Conservation (phyloP, 2,888 invertebrate species). For the Tetanocera ferruginea region DNA sequence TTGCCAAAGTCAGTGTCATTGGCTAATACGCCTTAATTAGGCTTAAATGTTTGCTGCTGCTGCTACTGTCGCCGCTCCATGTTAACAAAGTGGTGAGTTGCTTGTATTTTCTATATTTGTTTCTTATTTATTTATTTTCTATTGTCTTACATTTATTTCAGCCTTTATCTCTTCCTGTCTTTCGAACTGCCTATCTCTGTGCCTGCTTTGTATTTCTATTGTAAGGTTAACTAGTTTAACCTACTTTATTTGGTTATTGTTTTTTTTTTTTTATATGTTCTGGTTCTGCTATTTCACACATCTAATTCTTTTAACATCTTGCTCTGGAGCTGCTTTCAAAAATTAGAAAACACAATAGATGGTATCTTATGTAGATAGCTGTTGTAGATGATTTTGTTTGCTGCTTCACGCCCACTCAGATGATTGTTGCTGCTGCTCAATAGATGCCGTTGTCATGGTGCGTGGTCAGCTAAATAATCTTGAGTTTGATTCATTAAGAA, state of each 20-base stretch:
- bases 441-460: no score
- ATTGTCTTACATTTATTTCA: neutral
- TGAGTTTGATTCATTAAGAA: no score
- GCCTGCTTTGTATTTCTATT: neutral
- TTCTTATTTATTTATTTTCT: no score
- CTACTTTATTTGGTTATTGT: conserved; percentile 5
- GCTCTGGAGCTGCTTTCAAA: no score
- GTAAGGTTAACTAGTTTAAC: conserved; percentile 29
- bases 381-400: neutral
- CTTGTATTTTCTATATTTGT: neutral
- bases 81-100: conserved; percentile 11
- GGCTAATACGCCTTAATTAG: conserved; percentile 23
- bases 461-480: no score
- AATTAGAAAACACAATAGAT: no score
- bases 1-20: conserved; percentile 28
- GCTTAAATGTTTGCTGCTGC: conserved; percentile 10
- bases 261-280: neutral
- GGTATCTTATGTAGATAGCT: no score
- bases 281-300: no score
- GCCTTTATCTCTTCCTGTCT: neutral
- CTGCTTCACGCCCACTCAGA: neutral
- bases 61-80: neutral
- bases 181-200: neutral
- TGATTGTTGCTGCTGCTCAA: no score
- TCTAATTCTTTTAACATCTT: no score